Evolutionary conservation across 2,113 vertebrate genomes (phyloP).

Genomic region (Passer montanus): DNA sequence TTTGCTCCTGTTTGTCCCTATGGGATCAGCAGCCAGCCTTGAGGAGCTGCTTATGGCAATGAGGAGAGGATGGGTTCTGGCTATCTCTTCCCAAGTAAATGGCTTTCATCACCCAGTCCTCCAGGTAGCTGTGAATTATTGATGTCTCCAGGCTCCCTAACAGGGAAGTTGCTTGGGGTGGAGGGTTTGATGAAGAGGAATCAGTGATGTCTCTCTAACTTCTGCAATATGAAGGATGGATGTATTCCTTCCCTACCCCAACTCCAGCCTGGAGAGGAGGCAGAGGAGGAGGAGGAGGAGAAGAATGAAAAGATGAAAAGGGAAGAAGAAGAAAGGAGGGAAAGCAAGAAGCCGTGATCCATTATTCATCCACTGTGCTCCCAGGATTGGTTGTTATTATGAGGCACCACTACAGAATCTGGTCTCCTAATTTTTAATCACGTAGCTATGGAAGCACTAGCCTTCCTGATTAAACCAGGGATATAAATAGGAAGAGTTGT

Average conservation of each 20-base stretch:
- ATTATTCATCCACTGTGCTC: conserved; percentile 68
- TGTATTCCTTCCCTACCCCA: conserved; percentile 44
- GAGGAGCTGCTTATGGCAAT: not conserved
- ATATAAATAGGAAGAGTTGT: conserved; percentile 69
- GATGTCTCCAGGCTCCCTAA: conserved; percentile 84
- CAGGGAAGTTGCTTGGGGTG: conserved; percentile 74
- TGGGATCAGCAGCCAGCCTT: not conserved
- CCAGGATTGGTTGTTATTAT: conserved; percentile 59
- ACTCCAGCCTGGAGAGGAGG: not conserved
- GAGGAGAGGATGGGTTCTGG: conserved; percentile 67
- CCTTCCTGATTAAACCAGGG: conserved; percentile 69
- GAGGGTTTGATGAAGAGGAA: conserved; percentile 77
- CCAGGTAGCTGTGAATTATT: conserved; percentile 84
- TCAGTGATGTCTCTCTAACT: conserved; percentile 68
- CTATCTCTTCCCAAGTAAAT: conserved; percentile 75
- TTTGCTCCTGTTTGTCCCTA: not conserved
- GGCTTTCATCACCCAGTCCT: conserved; percentile 74
- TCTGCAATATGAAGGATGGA: conserved; percentile 27
- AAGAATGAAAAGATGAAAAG: conserved; percentile 45
- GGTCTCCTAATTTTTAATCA: conserved; percentile 77
- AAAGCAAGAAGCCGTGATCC: conserved; percentile 54
- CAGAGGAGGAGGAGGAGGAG: not conserved
- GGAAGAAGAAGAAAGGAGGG: conserved; percentile 37
- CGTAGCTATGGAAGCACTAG: conserved; percentile 31
- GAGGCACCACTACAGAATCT: conserved; percentile 42